A percentile compares a stretch with the other conserved stretches of the same genome.
These are phyloP conservation scores for Pitta sordida DNA, from an alignment of 2,113 vertebrate species.

Conservation along the genomic window DNA sequence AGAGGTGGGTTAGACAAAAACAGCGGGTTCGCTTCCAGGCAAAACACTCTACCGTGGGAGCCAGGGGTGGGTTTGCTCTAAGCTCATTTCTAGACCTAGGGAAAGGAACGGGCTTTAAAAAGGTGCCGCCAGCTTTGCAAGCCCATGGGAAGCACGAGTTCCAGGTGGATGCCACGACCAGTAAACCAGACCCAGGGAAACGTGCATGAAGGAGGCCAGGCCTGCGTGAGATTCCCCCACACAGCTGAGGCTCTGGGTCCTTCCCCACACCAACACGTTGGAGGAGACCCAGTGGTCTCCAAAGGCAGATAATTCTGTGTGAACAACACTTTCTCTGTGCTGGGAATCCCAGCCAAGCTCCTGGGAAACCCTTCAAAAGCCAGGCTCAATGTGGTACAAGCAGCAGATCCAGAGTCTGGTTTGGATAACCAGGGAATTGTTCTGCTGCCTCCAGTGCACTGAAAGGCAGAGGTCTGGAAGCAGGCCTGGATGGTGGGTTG, in stretches of 20 bases:
- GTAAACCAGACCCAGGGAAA: neutral
- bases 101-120: neutral
- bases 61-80: neutral
- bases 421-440: neutral
- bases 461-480: neutral
- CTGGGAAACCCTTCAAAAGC: neutral
- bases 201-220: neutral
- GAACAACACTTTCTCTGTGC: neutral
- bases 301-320: neutral
- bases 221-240: neutral
- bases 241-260: neutral
- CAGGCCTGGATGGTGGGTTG: neutral
- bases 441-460: neutral
- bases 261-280: neutral
- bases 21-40: conserved; percentile 8
- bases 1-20: conserved; percentile 55
- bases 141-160: neutral
- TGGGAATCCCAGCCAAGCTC: neutral
- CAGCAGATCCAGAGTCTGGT: neutral
- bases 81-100: neutral
- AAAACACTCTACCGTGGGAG: neutral
- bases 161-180: neutral
- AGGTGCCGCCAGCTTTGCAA: neutral
- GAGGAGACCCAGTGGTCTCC: neutral
- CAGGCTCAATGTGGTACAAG: neutral